A percentile compares a stretch with the other conserved stretches of the same genome.
Evolutionary conservation across 2,888 invertebrate species (phyloP).

Genomic region (Drosophila siamana): DNA sequence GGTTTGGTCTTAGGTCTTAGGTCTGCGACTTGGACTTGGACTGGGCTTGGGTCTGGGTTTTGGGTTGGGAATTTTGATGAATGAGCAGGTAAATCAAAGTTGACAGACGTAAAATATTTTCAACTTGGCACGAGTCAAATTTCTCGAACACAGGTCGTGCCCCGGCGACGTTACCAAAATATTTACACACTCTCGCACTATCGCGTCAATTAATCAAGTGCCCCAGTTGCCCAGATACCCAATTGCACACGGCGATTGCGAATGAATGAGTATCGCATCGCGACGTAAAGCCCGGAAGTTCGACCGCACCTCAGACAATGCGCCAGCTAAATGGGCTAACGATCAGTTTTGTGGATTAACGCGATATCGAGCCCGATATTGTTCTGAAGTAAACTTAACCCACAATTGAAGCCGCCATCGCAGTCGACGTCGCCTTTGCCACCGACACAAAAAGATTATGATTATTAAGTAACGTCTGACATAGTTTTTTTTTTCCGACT

Average conservation of each 20-base stretch:
- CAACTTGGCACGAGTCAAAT: constrained; percentile 77
- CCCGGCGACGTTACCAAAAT: constrained; percentile 38
- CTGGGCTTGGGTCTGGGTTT: constrained; percentile 24
- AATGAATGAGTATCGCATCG: constrained; percentile 45
- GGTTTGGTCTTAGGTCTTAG: constrained; percentile 27
- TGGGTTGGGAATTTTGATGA: constrained; percentile 58
- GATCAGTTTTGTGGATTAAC: constrained; percentile 62
- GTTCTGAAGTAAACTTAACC: constrained; percentile 44
- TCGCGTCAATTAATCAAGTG: constrained; percentile 76
- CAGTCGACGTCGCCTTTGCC: constrained; percentile 1
- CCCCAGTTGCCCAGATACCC: constrained; percentile 36
- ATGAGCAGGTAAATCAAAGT: constrained; percentile 71
- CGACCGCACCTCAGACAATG: constrained; percentile 66
- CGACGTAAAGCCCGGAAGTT: constrained; percentile 81
- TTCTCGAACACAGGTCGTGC: constrained; percentile 62
- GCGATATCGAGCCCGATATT: constrained; percentile 46
- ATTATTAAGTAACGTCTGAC: constrained; percentile 77
- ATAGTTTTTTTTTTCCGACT: constrained; percentile 64
- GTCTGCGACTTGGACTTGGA: not conserved
- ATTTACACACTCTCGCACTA: constrained; percentile 67
- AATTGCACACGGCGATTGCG: constrained; percentile 20
- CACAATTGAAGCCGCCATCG: constrained; percentile 63
- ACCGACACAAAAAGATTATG: constrained; percentile 63
- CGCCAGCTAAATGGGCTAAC: constrained; percentile 25
- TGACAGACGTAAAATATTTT: constrained; percentile 78